Percentiles rank a stretch among this genome's conserved stretches.
Conservation (phyloP, 92 coral and sea anemone species). For the Palythoa grandis region DNA sequence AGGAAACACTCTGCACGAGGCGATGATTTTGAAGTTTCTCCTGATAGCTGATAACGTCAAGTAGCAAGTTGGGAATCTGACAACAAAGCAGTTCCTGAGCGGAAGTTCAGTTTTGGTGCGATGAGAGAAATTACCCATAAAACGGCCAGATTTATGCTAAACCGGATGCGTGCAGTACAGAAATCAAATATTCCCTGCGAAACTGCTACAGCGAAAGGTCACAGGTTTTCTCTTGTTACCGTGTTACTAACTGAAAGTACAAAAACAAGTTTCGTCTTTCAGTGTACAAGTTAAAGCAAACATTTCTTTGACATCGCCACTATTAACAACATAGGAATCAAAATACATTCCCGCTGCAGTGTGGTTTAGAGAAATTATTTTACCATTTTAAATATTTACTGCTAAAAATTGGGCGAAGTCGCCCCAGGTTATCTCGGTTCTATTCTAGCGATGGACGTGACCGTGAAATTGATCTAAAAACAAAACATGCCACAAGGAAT, state of each 20-base stretch:
- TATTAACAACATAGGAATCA: background rate
- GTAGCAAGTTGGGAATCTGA: background rate
- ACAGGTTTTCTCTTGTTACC: background rate
- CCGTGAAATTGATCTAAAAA: background rate
- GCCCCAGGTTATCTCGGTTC: conserved; percentile 17
- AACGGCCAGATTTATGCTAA: background rate
- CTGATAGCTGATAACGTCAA: background rate
- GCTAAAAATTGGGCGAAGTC: conserved; percentile 8
- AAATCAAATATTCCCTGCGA: background rate
- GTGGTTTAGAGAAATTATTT: background rate
- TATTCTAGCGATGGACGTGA: conserved; percentile 17
- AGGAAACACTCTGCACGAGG: conserved; percentile 4
- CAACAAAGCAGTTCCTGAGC: conserved; percentile 28
- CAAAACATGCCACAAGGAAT: conserved; percentile 5
- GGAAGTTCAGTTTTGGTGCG: conserved; percentile 3
- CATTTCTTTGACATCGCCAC: background rate
- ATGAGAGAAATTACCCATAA: background rate
- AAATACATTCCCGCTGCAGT: too few species aligned
- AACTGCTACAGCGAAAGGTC: background rate
- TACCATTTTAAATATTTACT: background rate
- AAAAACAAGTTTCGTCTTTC: background rate
- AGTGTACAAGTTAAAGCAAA: background rate
- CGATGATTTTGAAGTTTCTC: background rate
- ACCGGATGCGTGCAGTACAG: background rate
- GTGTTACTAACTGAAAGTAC: background rate